These are phyloP conservation scores for Danaus melanippus DNA, from an alignment of 1,140 invertebrate species.

Conservation along the genomic window DNA sequence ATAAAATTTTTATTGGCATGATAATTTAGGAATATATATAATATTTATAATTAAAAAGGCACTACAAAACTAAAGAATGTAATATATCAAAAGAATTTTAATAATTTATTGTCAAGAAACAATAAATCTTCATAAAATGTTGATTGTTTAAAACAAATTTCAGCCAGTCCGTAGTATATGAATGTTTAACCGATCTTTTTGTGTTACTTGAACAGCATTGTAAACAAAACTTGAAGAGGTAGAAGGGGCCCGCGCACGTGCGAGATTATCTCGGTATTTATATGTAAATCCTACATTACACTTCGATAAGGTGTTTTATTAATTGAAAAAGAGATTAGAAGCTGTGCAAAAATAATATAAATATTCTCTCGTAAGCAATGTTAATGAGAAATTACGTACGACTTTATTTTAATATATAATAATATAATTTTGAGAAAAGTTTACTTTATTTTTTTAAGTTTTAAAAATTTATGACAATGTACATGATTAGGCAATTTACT, in stretches of 20 bases:
- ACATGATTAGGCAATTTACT: no score
- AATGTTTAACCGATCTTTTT: constrained; percentile 5
- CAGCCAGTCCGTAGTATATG: no score
- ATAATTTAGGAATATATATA: constrained; percentile 11
- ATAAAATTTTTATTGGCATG: constrained; percentile 85
- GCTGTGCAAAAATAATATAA: constrained; percentile 13
- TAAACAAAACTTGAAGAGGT: constrained; percentile 23
- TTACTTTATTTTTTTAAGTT: no score
- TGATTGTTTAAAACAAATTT: no score
- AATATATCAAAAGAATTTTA: not conserved
- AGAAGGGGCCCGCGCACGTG: constrained; percentile 39
- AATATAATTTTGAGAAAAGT: no score
- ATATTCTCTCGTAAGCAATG: no score
- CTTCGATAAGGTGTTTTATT: constrained; percentile 64
- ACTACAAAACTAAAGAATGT: not conserved
- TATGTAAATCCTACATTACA: constrained; percentile 60
- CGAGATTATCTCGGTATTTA: constrained; percentile 38
- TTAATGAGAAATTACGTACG: no score
- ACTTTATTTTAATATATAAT: no score
- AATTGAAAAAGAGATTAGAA: constrained; percentile 64
- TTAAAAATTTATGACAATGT: no score
- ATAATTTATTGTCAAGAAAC: no score
- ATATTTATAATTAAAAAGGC: constrained; percentile 1
- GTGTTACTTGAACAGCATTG: constrained; percentile 5
- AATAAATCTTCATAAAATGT: no score